phyloP scores from a whole-genome alignment of 2,797 vertebrate genomes.

The Odontamblyopus rebecca region DNA sequence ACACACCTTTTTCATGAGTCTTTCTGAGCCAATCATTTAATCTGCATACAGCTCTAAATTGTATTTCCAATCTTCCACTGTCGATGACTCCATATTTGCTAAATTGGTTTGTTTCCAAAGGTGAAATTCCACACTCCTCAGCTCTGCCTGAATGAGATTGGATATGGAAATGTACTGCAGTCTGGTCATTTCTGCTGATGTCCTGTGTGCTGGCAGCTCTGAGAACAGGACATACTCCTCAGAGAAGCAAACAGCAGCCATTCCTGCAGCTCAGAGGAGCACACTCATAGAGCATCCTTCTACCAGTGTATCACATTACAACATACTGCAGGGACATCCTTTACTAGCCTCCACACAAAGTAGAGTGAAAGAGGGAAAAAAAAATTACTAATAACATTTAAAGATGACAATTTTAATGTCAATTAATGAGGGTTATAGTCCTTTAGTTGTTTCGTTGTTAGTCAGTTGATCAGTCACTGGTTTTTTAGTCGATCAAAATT shows the following conservation, averaged over 20 bases:
- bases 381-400: too few relatives aligned
- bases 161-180: slow-evolving; percentile 66
- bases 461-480: too few relatives aligned
- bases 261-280: slow-evolving; percentile 3
- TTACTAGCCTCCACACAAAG: not conserved
- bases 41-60: slow-evolving; percentile 16
- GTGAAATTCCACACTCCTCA: slow-evolving; percentile 51
- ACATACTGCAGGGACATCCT: not conserved
- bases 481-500: too few relatives aligned
- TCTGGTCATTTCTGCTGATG: slow-evolving; percentile 66
- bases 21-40: slow-evolving; percentile 26
- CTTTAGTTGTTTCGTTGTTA: too few relatives aligned
- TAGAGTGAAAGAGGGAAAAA: not conserved
- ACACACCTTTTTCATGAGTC: not conserved
- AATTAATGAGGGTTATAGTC: too few relatives aligned
- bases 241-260: slow-evolving; percentile 43
- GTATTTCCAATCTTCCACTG: slow-evolving; percentile 21
- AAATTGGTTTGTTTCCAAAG: slow-evolving; percentile 45
- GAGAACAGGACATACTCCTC: slow-evolving; percentile 48
- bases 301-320: slow-evolving; percentile 16
- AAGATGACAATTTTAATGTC: too few relatives aligned
- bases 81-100: slow-evolving; percentile 43
- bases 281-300: slow-evolving; percentile 1
- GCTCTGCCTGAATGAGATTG: slow-evolving; percentile 65
- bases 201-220: slow-evolving; percentile 44